Base-by-base conservation (phyloP, 2,888 invertebrate genomes). In the Furcula furcula region DNA sequence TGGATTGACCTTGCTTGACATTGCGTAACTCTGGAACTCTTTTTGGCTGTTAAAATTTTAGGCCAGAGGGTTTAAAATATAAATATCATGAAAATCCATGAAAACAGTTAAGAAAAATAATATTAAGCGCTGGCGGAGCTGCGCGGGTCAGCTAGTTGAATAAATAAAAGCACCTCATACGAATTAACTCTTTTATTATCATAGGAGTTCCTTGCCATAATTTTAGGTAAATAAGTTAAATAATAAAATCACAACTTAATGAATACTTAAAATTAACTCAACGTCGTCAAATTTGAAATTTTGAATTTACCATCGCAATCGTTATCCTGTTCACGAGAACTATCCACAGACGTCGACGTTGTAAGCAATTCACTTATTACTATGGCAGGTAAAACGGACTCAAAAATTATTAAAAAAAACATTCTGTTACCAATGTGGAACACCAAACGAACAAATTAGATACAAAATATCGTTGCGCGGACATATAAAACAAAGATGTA, bases 151-250 rank as follows among this genome's bases (percentile, higher is more conserved):
- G n/a, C n/a, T n/a, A n/a, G n/a, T n/a, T n/a, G n/a, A n/a, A n/a
- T n/a, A n/a, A n/a, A n/a, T 40, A 44, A 69, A 69, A 73, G 50
- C 28, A 29, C 20, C 15, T 42, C 23, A 48, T 74, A 76, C 48
- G 65, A 80, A 84, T 73, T 55, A 82, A 81, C 73, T 76, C 74
- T 73, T 86, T 81, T 78, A 85, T 86, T 84, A 78, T 76, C 79
- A 76, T 83, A 83, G 74, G 76, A 78, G 76, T 79, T 81, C 83
- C 81, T 85, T 85, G 85, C 82, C 85, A 86, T 88, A 88, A 87
- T 87, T 88, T 88, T 76, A 86, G 76, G 73, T 86, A 83, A 84
- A 87, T 86, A 86, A 85, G 82, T 82, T 86, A 83, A 84, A 83
- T 77, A 86, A 85, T 82, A 83, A 84, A 81, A 80, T 84, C 83